Evolutionary conservation across 2,113 vertebrate genomes (phyloP).

Genomic region (Rostratula benghalensis): DNA sequence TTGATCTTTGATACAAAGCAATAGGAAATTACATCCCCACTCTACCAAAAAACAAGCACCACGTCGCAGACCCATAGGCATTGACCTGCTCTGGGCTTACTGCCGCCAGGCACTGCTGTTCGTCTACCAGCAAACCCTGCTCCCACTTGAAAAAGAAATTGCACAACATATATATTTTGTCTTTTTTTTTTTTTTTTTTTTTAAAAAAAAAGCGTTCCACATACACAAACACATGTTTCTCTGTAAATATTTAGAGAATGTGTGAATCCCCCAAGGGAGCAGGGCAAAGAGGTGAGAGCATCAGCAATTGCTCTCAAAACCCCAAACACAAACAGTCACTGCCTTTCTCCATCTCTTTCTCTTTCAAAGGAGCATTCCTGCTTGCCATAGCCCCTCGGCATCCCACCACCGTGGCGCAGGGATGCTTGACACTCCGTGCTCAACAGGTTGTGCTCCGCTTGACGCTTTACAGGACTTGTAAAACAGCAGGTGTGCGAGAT

Average conservation of each 20-base stretch:
- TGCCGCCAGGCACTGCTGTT: neutral
- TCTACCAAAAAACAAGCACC: neutral
- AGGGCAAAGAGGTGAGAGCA: rapidly evolving
- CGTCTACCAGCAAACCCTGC: neutral
- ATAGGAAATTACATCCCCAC: neutral
- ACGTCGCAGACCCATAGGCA: rapidly evolving
- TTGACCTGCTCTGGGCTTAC: neutral
- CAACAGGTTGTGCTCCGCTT: neutral
- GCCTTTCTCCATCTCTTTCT: neutral
- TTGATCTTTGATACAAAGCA: neutral
- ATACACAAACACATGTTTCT: neutral
- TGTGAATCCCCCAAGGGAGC: neutral
- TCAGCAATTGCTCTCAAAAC: neutral
- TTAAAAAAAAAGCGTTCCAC: neutral
- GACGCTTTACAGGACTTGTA: constrained; percentile 52
- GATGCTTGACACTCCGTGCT: neutral
- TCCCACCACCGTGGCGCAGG: neutral
- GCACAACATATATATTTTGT: neutral
- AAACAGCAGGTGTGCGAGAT: constrained; percentile 65
- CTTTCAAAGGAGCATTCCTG: neutral
- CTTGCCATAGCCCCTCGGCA: neutral
- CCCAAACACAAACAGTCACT: neutral
- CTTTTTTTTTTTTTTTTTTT: no score
- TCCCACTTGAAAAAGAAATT: neutral
- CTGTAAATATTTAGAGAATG: constrained; percentile 11